These are phyloP conservation scores for Dioctria linearis DNA, from an alignment of 2,888 invertebrate genomes.

Conservation along the genomic window DNA sequence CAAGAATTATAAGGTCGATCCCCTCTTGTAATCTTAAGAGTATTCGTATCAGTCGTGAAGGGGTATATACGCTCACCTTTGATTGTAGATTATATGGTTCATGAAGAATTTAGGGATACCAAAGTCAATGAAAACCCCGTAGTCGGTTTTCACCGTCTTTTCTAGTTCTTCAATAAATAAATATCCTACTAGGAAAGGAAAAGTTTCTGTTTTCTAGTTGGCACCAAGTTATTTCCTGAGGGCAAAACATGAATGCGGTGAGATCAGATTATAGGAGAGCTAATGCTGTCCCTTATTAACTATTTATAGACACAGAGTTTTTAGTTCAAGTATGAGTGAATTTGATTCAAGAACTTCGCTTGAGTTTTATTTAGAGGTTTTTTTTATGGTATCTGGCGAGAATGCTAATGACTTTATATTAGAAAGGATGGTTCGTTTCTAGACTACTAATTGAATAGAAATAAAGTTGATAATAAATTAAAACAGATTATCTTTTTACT, in stretches of 20 bases:
- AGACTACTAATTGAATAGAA: not conserved
- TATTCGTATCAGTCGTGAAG: not conserved
- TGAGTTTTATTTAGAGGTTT: slow-evolving; percentile 1
- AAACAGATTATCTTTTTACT: not conserved
- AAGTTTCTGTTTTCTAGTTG: slow-evolving; percentile 13
- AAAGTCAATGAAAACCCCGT: slow-evolving; percentile 23
- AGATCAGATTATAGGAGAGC: slow-evolving; percentile 22
- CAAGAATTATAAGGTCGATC: slow-evolving; percentile 20
- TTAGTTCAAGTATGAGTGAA: slow-evolving; percentile 18
- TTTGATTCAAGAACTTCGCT: slow-evolving; percentile 6
- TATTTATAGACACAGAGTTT: slow-evolving; percentile 37
- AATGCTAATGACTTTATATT: slow-evolving; percentile 11
- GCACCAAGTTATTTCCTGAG: slow-evolving; percentile 18
- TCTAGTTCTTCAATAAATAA: slow-evolving; percentile 22
- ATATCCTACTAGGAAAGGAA: slow-evolving; percentile 27
- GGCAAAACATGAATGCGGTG: slow-evolving; percentile 23
- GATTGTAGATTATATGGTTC: slow-evolving; percentile 42
- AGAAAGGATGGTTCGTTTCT: not conserved
- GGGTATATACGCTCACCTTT: slow-evolving; percentile 13
- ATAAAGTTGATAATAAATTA: not conserved
- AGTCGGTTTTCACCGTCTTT: not conserved
- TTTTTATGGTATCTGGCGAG: not conserved
- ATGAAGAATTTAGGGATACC: slow-evolving; percentile 25
- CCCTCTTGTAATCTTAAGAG: not conserved
- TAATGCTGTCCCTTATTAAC: slow-evolving; percentile 34